These are phyloP conservation scores for Cirrhinus mrigala DNA, from an alignment of 2,797 vertebrate species.

Conservation along the genomic window DNA sequence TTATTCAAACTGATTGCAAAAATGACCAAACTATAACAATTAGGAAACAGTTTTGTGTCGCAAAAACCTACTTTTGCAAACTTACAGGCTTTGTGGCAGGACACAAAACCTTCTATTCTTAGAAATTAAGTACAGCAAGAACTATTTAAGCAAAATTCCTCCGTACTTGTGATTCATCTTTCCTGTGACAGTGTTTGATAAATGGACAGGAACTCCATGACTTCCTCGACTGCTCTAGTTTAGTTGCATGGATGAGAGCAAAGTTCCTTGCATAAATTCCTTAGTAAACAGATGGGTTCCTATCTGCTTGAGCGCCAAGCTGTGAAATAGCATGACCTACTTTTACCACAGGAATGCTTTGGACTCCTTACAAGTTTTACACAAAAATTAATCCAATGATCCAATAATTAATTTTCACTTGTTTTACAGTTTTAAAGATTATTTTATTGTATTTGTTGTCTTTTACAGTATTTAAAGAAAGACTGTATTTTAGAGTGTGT, in stretches of 20 bases:
- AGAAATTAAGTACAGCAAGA: not conserved
- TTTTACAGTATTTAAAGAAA: not conserved
- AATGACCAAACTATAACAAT: not conserved
- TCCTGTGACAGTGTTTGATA: not conserved
- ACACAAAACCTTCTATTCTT: not conserved
- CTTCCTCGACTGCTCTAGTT: constrained; percentile 28
- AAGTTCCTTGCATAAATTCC: constrained; percentile 56
- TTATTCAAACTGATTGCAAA: not conserved
- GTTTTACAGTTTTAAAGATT: not conserved
- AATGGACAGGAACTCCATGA: constrained; percentile 28
- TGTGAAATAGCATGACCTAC: constrained; percentile 23
- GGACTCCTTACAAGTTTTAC: not conserved
- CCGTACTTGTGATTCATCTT: not conserved
- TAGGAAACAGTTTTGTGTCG: not conserved
- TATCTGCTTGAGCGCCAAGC: constrained; percentile 41
- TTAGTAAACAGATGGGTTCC: constrained; percentile 46
- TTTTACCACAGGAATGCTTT: constrained; percentile 8
- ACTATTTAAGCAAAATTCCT: not conserved
- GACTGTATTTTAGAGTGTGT: not conserved
- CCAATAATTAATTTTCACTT: not conserved
- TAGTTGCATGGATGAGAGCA: constrained; percentile 51
- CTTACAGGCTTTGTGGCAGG: not conserved
- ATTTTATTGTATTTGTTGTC: not conserved
- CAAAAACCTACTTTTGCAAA: not conserved
- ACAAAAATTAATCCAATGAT: not conserved